A percentile compares a stretch with the other conserved stretches of the same genome.
These are phyloP conservation scores for Coelopa pilipes DNA, from an alignment of 2,888 invertebrate genomes.

Conservation along the genomic window DNA sequence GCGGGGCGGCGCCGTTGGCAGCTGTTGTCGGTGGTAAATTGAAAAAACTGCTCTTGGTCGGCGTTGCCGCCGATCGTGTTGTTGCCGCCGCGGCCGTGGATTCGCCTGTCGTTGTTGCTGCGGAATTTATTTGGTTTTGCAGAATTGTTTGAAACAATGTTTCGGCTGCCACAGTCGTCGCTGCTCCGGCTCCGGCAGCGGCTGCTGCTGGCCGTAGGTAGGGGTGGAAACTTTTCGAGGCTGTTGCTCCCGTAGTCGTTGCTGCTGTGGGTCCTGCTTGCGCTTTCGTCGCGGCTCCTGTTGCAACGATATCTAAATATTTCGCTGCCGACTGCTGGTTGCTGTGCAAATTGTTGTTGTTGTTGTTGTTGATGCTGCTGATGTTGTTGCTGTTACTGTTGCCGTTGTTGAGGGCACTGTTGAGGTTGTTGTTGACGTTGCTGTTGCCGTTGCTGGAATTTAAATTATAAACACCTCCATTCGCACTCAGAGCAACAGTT, in stretches of 20 bases:
- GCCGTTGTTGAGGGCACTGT: neutral
- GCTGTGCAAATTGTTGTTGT: conserved; percentile 43
- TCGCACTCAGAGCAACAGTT: conserved; percentile 57
- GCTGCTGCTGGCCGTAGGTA: conserved; percentile 43
- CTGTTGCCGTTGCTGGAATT: conserved; percentile 9
- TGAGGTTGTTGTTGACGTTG: neutral
- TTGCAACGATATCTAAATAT: conserved; percentile 55
- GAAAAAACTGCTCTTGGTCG: conserved; percentile 9
- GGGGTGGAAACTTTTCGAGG: conserved; percentile 44
- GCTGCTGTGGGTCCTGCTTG: conserved; percentile 43
- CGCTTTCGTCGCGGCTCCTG: conserved; percentile 43
- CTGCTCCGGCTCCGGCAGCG: conserved; percentile 45
- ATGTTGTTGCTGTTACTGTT: conserved; percentile 17
- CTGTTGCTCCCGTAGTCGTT: conserved; percentile 42
- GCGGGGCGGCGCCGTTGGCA: conserved; percentile 31
- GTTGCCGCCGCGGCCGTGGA: conserved; percentile 43
- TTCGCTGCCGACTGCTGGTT: conserved; percentile 48
- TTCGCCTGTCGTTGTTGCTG: conserved; percentile 49
- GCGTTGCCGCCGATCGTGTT: conserved; percentile 23
- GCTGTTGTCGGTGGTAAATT: conserved; percentile 39
- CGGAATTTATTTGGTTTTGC: conserved; percentile 63
- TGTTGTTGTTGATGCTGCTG: neutral
- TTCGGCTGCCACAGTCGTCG: conserved; percentile 50
- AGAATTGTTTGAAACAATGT: conserved; percentile 61
- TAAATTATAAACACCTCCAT: conserved; percentile 48